Percentiles rank a stretch among this genome's conserved stretches.
Conservation (phyloP, 2,888 invertebrate species). For the Diogma glabrata region DNA sequence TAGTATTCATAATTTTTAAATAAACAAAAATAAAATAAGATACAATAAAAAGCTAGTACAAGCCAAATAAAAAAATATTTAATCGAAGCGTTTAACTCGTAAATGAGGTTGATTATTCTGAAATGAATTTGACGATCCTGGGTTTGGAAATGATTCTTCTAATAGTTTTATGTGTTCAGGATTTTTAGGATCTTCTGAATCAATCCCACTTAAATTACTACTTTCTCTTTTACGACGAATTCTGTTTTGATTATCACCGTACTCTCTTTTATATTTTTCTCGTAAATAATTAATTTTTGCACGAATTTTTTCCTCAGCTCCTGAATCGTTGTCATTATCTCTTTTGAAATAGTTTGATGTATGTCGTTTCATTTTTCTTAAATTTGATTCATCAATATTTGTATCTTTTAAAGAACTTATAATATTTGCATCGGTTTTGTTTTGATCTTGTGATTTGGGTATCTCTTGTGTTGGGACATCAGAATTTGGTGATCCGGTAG, state of each 20-base stretch:
- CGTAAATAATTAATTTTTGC: slow-evolving; percentile 11
- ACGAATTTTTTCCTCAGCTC: slow-evolving; percentile 7
- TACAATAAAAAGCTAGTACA: no score
- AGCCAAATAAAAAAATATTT: slow-evolving; percentile 4
- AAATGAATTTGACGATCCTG: slow-evolving; percentile 7
- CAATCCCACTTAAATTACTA: neutral
- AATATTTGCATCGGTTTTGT: neutral
- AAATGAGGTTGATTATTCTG: slow-evolving; percentile 1
- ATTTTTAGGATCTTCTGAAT: slow-evolving; percentile 8
- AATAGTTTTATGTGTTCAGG: slow-evolving; percentile 28
- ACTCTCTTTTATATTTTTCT: slow-evolving; percentile 12
- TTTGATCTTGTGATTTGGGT: neutral
- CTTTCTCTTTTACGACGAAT: slow-evolving; percentile 6
- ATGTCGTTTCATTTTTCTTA: slow-evolving; percentile 4
- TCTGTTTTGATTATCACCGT: neutral
- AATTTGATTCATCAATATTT: slow-evolving; percentile 5
- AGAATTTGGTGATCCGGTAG: neutral
- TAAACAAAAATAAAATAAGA: no score
- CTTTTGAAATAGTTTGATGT: slow-evolving; percentile 5
- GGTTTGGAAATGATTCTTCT: slow-evolving; percentile 31
- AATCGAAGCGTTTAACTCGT: slow-evolving; percentile 8
- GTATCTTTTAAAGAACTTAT: slow-evolving; percentile 6
- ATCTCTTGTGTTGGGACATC: neutral
- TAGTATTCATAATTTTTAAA: no score
- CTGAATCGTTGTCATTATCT: neutral